These are phyloP conservation scores for Genyomyrus donnyi DNA, from an alignment of 2,113 vertebrate species.

Conservation along the genomic window DNA sequence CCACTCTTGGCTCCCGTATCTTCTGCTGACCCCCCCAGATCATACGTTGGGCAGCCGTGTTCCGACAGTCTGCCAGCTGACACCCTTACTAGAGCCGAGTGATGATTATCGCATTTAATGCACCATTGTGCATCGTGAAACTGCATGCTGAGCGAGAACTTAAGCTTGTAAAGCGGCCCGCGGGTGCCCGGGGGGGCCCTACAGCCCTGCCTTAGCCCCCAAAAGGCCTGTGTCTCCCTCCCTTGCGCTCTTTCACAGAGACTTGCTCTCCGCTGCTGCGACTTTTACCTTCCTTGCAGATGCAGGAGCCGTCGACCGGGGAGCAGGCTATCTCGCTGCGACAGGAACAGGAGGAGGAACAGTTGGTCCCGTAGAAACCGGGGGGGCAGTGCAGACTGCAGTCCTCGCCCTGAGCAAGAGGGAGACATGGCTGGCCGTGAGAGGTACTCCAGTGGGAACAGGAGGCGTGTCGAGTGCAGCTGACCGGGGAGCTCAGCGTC, in stretches of 20 bases:
- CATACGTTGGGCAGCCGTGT: not conserved
- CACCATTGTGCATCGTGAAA: not conserved
- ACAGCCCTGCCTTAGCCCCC: not conserved
- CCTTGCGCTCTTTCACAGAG: not conserved
- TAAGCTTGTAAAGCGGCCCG: not conserved
- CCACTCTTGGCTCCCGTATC: not conserved
- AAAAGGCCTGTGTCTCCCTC: not conserved
- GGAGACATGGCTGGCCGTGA: conserved; percentile 4
- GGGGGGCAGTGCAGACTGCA: conserved; percentile 71
- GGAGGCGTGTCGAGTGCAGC: not conserved
- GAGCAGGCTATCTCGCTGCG: conserved; percentile 77
- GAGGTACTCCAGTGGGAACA: not conserved
- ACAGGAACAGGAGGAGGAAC: conserved; percentile 81
- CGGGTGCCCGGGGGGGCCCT: not conserved
- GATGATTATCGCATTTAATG: conserved; percentile 5
- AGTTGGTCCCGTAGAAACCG: conserved; percentile 80
- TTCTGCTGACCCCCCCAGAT: not conserved
- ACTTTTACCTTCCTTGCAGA: conserved; percentile 83
- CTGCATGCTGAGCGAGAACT: not conserved
- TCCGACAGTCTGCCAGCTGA: not conserved
- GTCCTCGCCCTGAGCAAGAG: conserved; percentile 72
- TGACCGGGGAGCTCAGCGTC: not conserved
- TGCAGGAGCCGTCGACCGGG: conserved; percentile 79
- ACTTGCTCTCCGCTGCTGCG: not conserved
- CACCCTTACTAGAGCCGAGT: not conserved